phyloP scores from a whole-genome alignment of 2,113 vertebrate species.

The Lepisosteus osseus region DNA sequence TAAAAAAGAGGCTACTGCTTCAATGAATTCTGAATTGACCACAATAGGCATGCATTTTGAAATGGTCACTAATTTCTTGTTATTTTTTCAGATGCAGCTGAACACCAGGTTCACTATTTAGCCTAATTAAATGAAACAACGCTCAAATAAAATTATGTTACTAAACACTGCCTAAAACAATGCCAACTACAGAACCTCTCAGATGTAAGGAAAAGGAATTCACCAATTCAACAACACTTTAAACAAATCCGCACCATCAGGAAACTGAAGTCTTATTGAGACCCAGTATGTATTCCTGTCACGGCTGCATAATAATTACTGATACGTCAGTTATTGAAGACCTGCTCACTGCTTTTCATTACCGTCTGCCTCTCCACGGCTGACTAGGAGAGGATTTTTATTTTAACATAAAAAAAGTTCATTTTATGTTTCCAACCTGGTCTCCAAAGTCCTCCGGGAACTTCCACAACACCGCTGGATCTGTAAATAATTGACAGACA shows the following conservation, averaged over 20 bases:
- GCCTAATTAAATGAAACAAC: conserved; percentile 5
- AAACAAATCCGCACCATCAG: conserved; percentile 7
- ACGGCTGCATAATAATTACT: conserved; percentile 74
- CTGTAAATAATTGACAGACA: conserved; percentile 97
- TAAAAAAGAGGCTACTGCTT: too few species aligned
- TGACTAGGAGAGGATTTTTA: conserved; percentile 50
- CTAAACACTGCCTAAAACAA: background rate
- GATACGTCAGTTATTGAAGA: conserved; percentile 74
- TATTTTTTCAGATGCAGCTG: background rate
- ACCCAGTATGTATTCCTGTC: conserved; percentile 66
- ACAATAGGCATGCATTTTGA: too few species aligned
- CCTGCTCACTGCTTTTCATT: conserved; percentile 74
- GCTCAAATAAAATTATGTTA: conserved; percentile 3
- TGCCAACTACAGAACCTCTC: background rate
- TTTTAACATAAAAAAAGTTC: conserved; percentile 61
- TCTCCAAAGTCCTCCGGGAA: conserved; percentile 98
- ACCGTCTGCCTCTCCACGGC: conserved; percentile 68
- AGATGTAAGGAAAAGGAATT: background rate
- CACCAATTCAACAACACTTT: background rate
- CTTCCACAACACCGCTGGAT: conserved; percentile 97
- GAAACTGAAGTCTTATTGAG: conserved; percentile 20
- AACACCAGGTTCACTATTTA: conserved; percentile 1
- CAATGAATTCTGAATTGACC: too few species aligned
- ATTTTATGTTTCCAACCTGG: conserved; percentile 90
- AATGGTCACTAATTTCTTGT: conserved; percentile 5